These are phyloP conservation scores for Tarsius wallacei DNA, from an alignment of 2,797 vertebrate genomes.

Conservation along the genomic window DNA sequence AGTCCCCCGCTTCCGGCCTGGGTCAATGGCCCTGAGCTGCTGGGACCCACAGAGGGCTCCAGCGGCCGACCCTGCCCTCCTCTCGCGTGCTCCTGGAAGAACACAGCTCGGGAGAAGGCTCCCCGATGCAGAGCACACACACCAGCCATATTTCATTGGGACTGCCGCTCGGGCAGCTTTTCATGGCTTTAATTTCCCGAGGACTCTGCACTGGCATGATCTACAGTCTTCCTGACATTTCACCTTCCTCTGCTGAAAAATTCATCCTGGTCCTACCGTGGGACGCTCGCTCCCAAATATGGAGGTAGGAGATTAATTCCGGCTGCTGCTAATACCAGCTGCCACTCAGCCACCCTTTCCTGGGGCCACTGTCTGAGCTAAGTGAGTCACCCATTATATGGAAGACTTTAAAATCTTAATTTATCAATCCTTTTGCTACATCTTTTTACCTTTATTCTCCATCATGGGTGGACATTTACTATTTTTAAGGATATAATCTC, in stretches of 20 bases:
- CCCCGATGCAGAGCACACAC: rapidly evolving
- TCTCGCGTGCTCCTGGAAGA: not conserved
- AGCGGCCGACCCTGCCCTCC: not conserved
- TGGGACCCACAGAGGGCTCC: not conserved
- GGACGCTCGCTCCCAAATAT: not conserved
- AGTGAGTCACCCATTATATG: not conserved
- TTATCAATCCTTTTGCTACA: not conserved
- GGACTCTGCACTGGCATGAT: not conserved
- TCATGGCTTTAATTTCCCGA: conserved; percentile 56
- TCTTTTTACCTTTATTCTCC: not conserved
- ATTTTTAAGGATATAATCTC: not conserved
- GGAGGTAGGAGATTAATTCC: conserved; percentile 11
- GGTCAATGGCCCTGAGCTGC: not conserved
- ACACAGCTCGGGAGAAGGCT: not conserved
- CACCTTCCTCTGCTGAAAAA: conserved; percentile 74
- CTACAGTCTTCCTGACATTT: conserved; percentile 74
- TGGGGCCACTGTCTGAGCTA: not conserved
- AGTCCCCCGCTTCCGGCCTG: rapidly evolving
- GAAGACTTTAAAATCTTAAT: not conserved
- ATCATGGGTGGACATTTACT: not conserved
- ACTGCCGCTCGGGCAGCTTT: conserved; percentile 35
- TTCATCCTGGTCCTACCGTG: conserved; percentile 22
- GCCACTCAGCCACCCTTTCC: not conserved
- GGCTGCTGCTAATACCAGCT: not conserved
- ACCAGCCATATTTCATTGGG: not conserved